A percentile compares a stretch with the other conserved stretches of the same genome.
These are phyloP conservation scores for Drosophila macrothrix DNA, from an alignment of 2,888 invertebrate species.

Conservation along the genomic window DNA sequence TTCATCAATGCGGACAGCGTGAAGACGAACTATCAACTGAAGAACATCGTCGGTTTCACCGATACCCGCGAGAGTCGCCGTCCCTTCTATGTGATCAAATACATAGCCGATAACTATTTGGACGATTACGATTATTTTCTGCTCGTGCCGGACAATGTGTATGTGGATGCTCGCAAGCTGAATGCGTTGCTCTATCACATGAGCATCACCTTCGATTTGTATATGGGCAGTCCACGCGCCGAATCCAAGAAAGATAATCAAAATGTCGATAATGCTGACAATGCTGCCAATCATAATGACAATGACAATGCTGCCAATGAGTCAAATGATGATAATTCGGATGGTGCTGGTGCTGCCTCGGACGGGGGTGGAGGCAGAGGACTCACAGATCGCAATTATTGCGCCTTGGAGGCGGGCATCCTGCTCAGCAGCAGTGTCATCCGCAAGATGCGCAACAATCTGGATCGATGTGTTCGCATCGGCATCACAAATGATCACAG, in stretches of 20 bases:
- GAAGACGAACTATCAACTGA: conserved; percentile 87
- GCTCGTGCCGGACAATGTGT: conserved; percentile 93
- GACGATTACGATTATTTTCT: conserved; percentile 97
- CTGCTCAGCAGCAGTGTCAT: conserved; percentile 95
- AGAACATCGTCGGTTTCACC: conserved; percentile 94
- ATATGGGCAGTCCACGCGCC: conserved; percentile 90
- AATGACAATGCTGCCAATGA: conserved; percentile 7
- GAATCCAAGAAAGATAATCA: neutral
- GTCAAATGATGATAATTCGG: neutral
- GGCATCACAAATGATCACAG: conserved; percentile 93
- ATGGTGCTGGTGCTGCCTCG: conserved; percentile 14
- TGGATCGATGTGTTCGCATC: conserved; percentile 96
- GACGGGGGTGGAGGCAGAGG: conserved; percentile 15
- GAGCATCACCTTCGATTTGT: conserved; percentile 93
- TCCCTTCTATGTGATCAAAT: conserved; percentile 95
- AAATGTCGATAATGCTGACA: conserved; percentile 8
- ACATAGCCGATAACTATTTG: conserved; percentile 94
- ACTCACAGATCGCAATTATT: conserved; percentile 83
- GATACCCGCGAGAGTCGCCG: conserved; percentile 91
- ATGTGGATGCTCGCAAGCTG: conserved; percentile 92
- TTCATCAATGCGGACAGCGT: conserved; percentile 89
- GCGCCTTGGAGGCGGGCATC: conserved; percentile 91
- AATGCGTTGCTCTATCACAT: conserved; percentile 90
- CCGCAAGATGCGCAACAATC: conserved; percentile 90
- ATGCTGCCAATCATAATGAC: neutral